phyloP scores from a whole-genome alignment of 2,888 invertebrate genomes.

The Trachelus tabidus region DNA sequence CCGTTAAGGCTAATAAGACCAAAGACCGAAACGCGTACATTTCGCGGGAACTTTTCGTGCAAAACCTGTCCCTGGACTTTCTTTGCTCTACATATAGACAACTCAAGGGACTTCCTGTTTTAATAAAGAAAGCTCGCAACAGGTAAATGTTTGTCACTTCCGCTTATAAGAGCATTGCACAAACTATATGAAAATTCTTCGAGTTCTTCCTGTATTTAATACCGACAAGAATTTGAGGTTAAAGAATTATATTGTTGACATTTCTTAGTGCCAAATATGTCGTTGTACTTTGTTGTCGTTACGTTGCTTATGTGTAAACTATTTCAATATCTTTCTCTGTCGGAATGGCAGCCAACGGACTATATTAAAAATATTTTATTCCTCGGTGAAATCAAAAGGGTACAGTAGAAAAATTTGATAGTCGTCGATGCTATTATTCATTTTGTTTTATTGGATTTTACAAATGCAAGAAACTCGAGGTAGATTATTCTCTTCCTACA shows the following conservation, averaged over 20 bases:
- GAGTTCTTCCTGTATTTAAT: not conserved
- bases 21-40: constrained; percentile 12
- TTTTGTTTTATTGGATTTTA: not conserved
- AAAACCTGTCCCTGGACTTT: constrained; percentile 11
- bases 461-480: not conserved
- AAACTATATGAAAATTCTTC: not conserved
- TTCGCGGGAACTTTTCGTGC: constrained; percentile 8
- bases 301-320: not conserved
- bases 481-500: not conserved
- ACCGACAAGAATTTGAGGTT: not conserved
- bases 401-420: not conserved
- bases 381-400: not conserved
- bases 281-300: no score
- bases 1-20: constrained; percentile 13
- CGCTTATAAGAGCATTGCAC: not conserved
- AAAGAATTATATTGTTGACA: not conserved
- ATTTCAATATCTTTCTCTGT: not conserved
- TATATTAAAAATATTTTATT: not conserved
- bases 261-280: no score
- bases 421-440: not conserved
- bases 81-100: constrained; percentile 11
- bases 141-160: not conserved
- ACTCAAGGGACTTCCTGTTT: constrained; percentile 5
- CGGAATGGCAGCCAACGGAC: not conserved
- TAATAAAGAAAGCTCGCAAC: not conserved